These are phyloP conservation scores for Diadophis punctatus DNA, from an alignment of 2,113 vertebrate genomes.

Conservation along the genomic window DNA sequence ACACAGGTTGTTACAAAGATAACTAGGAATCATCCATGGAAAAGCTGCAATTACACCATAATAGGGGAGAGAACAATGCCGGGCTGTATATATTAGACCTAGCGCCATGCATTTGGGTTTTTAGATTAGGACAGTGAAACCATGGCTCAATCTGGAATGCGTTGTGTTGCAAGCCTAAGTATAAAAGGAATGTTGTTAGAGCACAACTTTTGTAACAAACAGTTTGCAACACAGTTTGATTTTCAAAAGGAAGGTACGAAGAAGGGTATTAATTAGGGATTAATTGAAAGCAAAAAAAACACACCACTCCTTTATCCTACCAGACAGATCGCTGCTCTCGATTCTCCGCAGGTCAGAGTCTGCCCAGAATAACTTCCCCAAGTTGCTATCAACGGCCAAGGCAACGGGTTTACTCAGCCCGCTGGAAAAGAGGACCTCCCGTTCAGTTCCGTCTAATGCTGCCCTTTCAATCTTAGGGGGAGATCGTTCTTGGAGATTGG, in stretches of 20 bases:
- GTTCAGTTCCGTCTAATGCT: slow-evolving; percentile 92
- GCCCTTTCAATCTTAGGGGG: slow-evolving; percentile 90
- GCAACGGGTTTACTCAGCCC: slow-evolving; percentile 87
- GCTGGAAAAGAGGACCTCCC: slow-evolving; percentile 92
- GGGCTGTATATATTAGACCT: neutral
- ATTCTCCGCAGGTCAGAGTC: slow-evolving; percentile 94
- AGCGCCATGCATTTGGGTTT: neutral
- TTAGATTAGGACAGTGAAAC: neutral
- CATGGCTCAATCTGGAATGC: neutral
- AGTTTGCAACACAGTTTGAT: slow-evolving; percentile 20
- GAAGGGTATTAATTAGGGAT: slow-evolving; percentile 26
- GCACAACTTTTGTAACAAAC: slow-evolving; percentile 48
- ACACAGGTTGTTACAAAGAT: neutral
- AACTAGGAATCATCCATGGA: neutral
- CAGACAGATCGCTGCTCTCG: slow-evolving; percentile 96
- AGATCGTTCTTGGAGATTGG: slow-evolving; percentile 92
- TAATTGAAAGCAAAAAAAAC: slow-evolving; percentile 27
- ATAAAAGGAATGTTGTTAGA: slow-evolving; percentile 22
- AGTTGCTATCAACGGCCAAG: slow-evolving; percentile 87
- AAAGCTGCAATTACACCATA: neutral
- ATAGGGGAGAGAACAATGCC: neutral
- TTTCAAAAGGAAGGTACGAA: slow-evolving; percentile 40
- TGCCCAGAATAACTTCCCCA: slow-evolving; percentile 93
- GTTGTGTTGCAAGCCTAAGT: neutral
- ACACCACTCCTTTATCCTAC: slow-evolving; percentile 61